These are phyloP conservation scores for Stenodema calcarata DNA, from an alignment of 2,888 invertebrate genomes.

Conservation along the genomic window DNA sequence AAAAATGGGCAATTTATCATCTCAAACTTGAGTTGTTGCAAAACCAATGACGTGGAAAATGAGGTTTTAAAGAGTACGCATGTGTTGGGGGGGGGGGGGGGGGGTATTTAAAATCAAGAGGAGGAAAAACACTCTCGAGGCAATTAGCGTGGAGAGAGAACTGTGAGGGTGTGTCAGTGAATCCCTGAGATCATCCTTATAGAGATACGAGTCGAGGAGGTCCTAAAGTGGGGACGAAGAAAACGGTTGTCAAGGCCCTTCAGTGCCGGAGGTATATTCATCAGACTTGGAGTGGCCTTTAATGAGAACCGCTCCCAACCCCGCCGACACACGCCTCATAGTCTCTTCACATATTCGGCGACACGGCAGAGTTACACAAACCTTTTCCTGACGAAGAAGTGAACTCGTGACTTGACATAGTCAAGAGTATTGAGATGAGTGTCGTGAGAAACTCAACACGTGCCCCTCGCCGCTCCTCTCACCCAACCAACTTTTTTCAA, in stretches of 20 bases:
- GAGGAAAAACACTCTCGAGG: neutral
- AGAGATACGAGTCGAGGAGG: neutral
- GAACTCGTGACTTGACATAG: conserved; percentile 49
- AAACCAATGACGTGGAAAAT: neutral
- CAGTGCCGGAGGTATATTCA: neutral
- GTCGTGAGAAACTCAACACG: conserved; percentile 50
- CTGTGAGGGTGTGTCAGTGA: neutral
- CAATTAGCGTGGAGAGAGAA: neutral
- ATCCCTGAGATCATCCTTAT: neutral
- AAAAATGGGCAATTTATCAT: no score
- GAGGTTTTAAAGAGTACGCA: neutral
- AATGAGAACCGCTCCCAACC: neutral
- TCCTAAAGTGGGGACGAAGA: neutral
- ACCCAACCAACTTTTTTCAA: neutral
- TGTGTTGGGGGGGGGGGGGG: neutral
- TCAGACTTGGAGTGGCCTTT: conserved; percentile 1
- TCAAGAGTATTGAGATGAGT: conserved; percentile 45
- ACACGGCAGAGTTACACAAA: conserved; percentile 6
- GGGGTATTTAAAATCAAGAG: neutral
- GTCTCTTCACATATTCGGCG: conserved; percentile 9
- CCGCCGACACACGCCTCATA: neutral
- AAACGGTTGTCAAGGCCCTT: neutral
- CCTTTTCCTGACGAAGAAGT: neutral
- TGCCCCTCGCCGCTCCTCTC: neutral
- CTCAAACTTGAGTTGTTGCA: no score